Conservation (phyloP, 2,888 invertebrate genomes). For the Stenodera caucasica region DNA sequence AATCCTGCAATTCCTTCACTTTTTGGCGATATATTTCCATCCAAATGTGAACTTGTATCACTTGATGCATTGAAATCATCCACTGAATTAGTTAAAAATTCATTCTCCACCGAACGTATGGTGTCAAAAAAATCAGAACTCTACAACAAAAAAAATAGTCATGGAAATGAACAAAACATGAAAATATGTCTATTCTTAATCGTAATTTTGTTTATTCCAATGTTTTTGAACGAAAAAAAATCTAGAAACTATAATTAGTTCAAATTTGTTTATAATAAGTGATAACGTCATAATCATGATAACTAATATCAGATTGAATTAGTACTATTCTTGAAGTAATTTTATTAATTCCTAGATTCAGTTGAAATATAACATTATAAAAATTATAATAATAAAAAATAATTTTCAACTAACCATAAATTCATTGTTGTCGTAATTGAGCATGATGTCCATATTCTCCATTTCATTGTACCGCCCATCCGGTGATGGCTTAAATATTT, state of each 20-base stretch:
- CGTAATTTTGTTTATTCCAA: too few relatives aligned
- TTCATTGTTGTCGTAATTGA: conserved; percentile 49
- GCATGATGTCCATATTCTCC: conserved; percentile 49
- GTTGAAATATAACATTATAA: not conserved
- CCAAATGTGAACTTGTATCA: conserved; percentile 47
- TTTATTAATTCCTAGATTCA: not conserved
- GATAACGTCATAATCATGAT: not conserved
- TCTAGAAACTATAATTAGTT: not conserved
- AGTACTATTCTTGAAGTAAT: too few relatives aligned
- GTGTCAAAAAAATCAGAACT: conserved; percentile 68
- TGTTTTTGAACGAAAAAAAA: not conserved
- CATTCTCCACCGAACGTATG: conserved; percentile 66
- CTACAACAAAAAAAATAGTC: conserved; percentile 35
- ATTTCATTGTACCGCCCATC: conserved; percentile 45
- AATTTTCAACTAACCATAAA: conserved; percentile 47
- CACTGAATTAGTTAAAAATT: conserved; percentile 43
- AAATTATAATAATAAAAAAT: not conserved
- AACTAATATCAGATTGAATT: not conserved
- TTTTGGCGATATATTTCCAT: conserved; percentile 57
- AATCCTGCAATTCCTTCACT: conserved; percentile 69
- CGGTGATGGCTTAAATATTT: conserved; percentile 39
- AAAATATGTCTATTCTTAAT: too few relatives aligned
- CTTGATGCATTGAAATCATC: conserved; percentile 48
- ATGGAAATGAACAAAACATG: conserved; percentile 11
- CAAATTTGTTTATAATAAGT: not conserved